These are phyloP conservation scores for Dicerorhinus sumatrensis DNA, from an alignment of 2,113 vertebrate species.

Conservation along the genomic window DNA sequence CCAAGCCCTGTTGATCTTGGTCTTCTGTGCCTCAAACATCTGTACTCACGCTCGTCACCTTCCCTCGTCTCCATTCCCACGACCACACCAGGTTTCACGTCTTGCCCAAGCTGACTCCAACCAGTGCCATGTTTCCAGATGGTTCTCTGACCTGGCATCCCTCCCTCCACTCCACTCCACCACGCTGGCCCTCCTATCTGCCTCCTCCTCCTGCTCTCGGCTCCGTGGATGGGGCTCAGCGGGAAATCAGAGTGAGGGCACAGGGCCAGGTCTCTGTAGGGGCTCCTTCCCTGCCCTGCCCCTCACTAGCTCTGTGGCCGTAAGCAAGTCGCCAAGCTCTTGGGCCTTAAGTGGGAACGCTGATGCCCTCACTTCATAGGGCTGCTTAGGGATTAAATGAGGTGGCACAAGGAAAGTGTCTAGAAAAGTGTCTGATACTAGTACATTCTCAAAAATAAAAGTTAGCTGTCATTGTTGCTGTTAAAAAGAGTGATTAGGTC, in stretches of 20 bases:
- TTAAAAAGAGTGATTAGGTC: neutral
- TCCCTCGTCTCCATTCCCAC: accelerated
- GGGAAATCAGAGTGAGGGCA: too few species aligned
- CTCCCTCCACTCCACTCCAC: neutral
- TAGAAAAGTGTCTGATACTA: neutral
- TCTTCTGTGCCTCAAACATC: too few species aligned
- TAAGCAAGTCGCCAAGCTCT: neutral
- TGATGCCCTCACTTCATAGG: accelerated
- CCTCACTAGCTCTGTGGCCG: too few species aligned
- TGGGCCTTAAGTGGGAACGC: neutral
- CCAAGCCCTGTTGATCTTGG: neutral
- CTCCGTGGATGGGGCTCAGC: neutral
- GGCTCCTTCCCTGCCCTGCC: neutral
- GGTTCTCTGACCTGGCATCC: neutral
- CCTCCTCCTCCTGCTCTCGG: neutral
- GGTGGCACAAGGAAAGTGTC: neutral
- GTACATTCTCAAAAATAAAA: too few species aligned
- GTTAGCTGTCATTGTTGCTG: neutral
- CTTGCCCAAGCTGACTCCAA: neutral
- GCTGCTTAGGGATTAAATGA: neutral
- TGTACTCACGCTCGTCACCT: neutral
- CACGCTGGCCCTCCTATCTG: too few species aligned
- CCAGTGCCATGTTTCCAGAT: neutral
- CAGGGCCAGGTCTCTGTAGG: neutral
- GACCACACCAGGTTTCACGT: neutral